Evolutionary conservation across 1,140 invertebrate genomes (phyloP), one percentile per base, ranked within the genome.

Genomic region (Uloborus diversus): DNA sequence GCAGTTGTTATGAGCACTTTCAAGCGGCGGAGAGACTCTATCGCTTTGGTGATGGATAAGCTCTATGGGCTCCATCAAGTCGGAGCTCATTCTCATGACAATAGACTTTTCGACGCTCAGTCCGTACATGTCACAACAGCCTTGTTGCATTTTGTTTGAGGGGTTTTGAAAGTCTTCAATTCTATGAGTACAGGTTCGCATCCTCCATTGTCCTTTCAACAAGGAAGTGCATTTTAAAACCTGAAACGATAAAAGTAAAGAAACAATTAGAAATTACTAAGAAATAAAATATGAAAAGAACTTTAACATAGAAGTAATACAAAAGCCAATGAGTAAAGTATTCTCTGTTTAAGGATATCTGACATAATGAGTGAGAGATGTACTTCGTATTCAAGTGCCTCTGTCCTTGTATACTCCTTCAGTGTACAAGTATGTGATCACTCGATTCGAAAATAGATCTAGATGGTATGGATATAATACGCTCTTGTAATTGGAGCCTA

Each of bases 171-270:
- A 56, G 53, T 65, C 57, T 69, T 42, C 47, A 35, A 35, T 57
- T 78, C 53, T 66, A 78, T 28, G 65, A 79, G 65, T 79, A 37
- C 76, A 61, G 33, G 76, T 69, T 42, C 56, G 76, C 76, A 69
- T 68, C 76, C 62, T 79, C 76, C 76, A 61, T 79, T 68, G 64
- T 79, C 76, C 64, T 59, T 68, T 57, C 61, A 68, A 69, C 64
- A 79, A 79, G 76, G 76, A 79, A 79, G 76, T 68, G 65, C 76
- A 79, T 79, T 68, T 79, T 79, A n/a, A 68, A 69, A 68, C 65
- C 65, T 68, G 14, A 27, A 69, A n/a, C n/a, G n/a, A n/a, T 47
- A 2, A 37, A 51, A 69, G 20, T 33, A 62, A 62, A 62, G 51
- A 9, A 2, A 14, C 11, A 20, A 3, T 35, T 64, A 9, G 37